Base-by-base conservation (phyloP, 2,797 vertebrate genomes). In the Myotis myotis region DNA sequence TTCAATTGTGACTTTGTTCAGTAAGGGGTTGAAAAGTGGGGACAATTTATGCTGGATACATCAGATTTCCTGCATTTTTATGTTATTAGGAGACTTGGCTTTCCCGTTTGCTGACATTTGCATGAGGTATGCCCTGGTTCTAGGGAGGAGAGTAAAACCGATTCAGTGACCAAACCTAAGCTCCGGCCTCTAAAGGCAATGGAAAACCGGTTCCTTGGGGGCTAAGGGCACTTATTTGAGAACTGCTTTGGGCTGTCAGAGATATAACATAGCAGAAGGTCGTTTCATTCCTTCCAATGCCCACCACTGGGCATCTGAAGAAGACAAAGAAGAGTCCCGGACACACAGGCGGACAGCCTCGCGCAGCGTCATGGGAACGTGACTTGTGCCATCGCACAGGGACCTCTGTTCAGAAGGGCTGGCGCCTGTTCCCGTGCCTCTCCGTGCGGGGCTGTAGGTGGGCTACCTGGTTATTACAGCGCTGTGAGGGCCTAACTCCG, bases 1-100 rank as follows among this genome's bases (percentile, higher is more conserved):
- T 85, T 75, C 38, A 87, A 68, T 94, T 96, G 92, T 51, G 94
- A 95, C 92, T 96, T 76, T 91, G 78, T 96, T 96, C 90, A 84
- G 92, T 70, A 87, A 90, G 66, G 41, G 72, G 49, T 71, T 94
- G 88, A 88, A 96, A 93, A 96, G 90, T 87, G 16, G 79, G 89
- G 87, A 92, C 87, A 76, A 85, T 83, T 95, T 95, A 96, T 76
- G 62, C 80, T 41, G 44, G 89, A 86, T 33, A 55, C 10, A 79
- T 88, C 79, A 66, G 87, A 94, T 81, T 87, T 71, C 53, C 41
- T 38, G 57, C 49, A 75, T 68, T 94, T 74, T 62, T 76, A 66
- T 91, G 51, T 74, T 94, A 81, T 91, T 93, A 91, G 92, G 36
- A 85, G 80, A 90, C 15, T 16, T 41, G 30, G 64, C 70, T 94